Evolutionary conservation across 2,888 invertebrate genomes (phyloP), one percentile per base, ranked within the genome.

Genomic region (Aspidapion aeneum): DNA sequence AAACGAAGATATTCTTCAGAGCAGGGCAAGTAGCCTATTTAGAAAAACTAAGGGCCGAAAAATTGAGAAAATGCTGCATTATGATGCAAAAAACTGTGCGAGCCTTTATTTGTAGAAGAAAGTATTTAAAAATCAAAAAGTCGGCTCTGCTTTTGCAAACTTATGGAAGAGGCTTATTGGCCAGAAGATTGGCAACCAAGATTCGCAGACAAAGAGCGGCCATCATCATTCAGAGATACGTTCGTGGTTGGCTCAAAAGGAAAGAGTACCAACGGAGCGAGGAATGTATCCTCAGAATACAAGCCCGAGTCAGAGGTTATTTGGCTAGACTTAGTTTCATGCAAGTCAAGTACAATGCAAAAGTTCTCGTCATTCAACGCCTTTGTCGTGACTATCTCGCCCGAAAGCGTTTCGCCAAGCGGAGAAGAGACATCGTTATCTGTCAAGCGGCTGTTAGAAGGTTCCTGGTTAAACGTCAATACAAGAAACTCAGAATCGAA

Each of bases 1-100:
- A 94, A 73, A 93, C 94, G 0, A 99, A 99, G 81, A 96, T 99
- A 69, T 97, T 99, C 80, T 98, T 99, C 82, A 86, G 98, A 19
- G 98, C 98, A 18, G 99, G 98, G 0, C 98, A 99, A 83, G 96
- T 98, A 60, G 99, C 99, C 0, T 96, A 94, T 77, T 78, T 99
- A 70, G 99, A 99, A 77, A 96, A 98, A 79, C 81, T 97, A 21
- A 87, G 98, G 2, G 89, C 91, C 0, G 98, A 95, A 72, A 87
- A 87, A 64, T 81, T 91, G 65, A 86, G 89, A 21, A 85, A 88
- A 12, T 95, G 94, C 78, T 96, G 97, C 68, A 88, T 97, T n/a
- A 87, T 91, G 71, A 94, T 98, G 59, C 98, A 98, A 79, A 95
- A 94, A 68, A 90, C 90, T 65, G 90, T 96, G 58, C 86, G 96